Base-by-base conservation (phyloP, 2,888 invertebrate species). In the Drosophila kuntzei region DNA sequence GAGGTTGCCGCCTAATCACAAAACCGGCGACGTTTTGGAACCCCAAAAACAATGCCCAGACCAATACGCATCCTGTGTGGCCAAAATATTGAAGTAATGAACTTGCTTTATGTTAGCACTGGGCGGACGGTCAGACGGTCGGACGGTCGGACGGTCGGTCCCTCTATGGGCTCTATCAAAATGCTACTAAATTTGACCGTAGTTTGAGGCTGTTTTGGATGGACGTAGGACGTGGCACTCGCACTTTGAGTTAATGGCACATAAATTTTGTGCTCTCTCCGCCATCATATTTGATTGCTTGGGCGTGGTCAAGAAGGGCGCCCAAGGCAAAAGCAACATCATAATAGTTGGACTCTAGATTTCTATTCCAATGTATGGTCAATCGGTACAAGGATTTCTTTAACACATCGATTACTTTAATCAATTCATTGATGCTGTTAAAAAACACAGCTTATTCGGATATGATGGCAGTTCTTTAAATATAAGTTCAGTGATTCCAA, bases 241-340 rank as follows among this genome's bases (percentile, higher is more conserved):
- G 72, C 79, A 69, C 86, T 76, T 79, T 79, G 82, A 70, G 88
- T 87, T 88, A 86, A 86, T 88, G 77, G 80, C 70, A 86, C 87
- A 84, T 84, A 82, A 80, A 84, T 82, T 79, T 25, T 3, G 72
- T 63, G 61, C 71, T 57, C 59, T 69, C 54, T 71, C 73, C 75
- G n/a, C n/a, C 88, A 88, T 84, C 75, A 86, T 76, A 88, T 82
- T 85, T 85, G 80, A 85, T 85, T 88, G 78, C 83, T 59, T 71
- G 78, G 83, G 87, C 69, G 73, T 77, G 72, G 61, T 51, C 54
- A 37, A 49, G 7, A n/a, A 36, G 25, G 46, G 37, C 43, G 36
- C 41, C 46, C 50, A 16, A 51, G 59, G 59, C 59, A 51, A 46
- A 44, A 9, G 29, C 29, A 39, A 54, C 36, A 37, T 43, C 51